phyloP scores from a whole-genome alignment of 2,888 invertebrate genomes.

The Xanthostigma xanthostigma region DNA sequence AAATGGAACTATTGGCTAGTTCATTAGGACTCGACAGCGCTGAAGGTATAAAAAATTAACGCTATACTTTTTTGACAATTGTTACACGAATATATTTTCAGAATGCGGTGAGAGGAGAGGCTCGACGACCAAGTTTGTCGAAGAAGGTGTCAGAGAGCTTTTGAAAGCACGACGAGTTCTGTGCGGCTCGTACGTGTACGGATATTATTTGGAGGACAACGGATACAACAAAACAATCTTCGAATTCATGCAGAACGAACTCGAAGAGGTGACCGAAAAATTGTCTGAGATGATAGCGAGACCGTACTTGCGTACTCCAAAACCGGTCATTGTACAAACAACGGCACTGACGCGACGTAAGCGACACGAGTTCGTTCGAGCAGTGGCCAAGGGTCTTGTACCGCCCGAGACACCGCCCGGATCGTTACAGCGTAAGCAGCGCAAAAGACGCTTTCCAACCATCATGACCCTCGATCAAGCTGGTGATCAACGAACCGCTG shows the following conservation, averaged over 20 bases:
- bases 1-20: slow-evolving; percentile 43
- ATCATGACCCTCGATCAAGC: no score
- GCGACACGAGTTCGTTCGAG: slow-evolving; percentile 44
- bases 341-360: slow-evolving; percentile 41
- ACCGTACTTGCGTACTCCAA: slow-evolving; percentile 44
- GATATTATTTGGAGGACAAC: slow-evolving; percentile 47
- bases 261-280: slow-evolving; percentile 48
- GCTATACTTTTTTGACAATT: neutral
- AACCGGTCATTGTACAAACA: slow-evolving; percentile 43
- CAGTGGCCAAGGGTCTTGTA: slow-evolving; percentile 38
- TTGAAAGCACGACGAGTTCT: slow-evolving; percentile 44
- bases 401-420: slow-evolving; percentile 44
- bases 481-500: no score
- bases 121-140: slow-evolving; percentile 35
- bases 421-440: no score
- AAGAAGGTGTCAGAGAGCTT: slow-evolving; percentile 46
- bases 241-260: slow-evolving; percentile 54
- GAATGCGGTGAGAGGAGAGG: slow-evolving; percentile 26
- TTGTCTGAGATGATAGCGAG: slow-evolving; percentile 49
- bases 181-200: slow-evolving; percentile 52
- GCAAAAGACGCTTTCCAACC: no score
- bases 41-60: slow-evolving; percentile 21
- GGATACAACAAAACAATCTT: slow-evolving; percentile 50
- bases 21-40: slow-evolving; percentile 28
- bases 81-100: slow-evolving; percentile 12